phyloP scores from a whole-genome alignment of 2,797 vertebrate species.

The Merluccius polli region DNA sequence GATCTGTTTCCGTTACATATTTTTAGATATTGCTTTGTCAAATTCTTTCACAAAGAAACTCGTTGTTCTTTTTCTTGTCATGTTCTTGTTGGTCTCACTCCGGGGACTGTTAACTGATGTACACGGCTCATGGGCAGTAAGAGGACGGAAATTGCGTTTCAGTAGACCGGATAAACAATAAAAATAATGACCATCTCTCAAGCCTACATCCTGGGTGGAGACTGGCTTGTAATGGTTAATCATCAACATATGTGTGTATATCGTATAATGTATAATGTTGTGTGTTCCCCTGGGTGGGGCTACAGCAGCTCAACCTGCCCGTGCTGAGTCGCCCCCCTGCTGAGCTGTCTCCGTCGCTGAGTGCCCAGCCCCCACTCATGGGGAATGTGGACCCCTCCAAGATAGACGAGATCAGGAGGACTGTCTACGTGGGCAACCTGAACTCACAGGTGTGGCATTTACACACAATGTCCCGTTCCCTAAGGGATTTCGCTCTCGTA shows the following conservation, averaged over 20 bases:
- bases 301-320: slow-evolving; percentile 80
- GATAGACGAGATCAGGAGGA: slow-evolving; percentile 95
- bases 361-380: slow-evolving; percentile 87
- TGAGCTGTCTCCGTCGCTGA: slow-evolving; percentile 68
- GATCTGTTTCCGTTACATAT: too few species aligned
- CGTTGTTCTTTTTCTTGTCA: too few species aligned
- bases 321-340: slow-evolving; percentile 76
- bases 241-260: background rate
- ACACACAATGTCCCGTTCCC: background rate
- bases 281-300: background rate
- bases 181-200: too few species aligned
- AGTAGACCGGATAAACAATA: too few species aligned
- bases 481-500: background rate
- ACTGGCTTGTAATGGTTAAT: too few species aligned
- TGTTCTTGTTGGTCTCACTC: too few species aligned
- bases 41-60: too few species aligned
- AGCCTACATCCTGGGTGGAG: too few species aligned
- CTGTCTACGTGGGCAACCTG: slow-evolving; percentile 95
- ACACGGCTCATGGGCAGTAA: too few species aligned
- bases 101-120: too few species aligned
- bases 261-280: background rate
- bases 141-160: too few species aligned
- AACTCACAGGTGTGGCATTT: slow-evolving; percentile 86
- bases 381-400: slow-evolving; percentile 98
- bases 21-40: too few species aligned